Evolutionary conservation across 2,888 invertebrate genomes (phyloP), one percentile per base, ranked within the genome.

Genomic region (Salpingus planirostris): DNA sequence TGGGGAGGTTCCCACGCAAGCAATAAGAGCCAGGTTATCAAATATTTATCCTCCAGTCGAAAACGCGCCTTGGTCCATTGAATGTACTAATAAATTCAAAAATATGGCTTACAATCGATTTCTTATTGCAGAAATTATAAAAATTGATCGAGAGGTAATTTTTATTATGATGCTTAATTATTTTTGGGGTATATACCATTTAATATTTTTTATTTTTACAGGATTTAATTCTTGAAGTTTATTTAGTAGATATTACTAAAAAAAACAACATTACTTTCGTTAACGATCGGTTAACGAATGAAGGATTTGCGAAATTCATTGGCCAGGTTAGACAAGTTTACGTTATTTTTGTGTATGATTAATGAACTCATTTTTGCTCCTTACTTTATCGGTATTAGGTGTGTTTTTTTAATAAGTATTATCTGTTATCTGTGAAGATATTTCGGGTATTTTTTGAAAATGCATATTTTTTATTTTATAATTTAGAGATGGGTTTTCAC

Each of bases 241-340:
- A 67, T 47, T 61, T 76, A 39, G 65, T 69, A 32, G 72, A 76
- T 61, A 72, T 73, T 21, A 49, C 62, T 6, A 26, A 31, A 13
- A 55, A 49, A 2, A 55, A 62, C n/a, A 73, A 75, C 59, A 50
- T 68, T 2, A 29, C 36, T 32, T 67, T 65, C 57, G 51, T 76
- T 40, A 66, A 69, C 54, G 59, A 61, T 36, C 54, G 60, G 40
- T 54, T 77, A 38, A 58, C 73, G 6, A 57, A 64, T 43, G 59
- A 66, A 36, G 70, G 69, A 0, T 64, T 67, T 54, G 76, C 76
- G 1, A 11, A 47, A 7, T 48, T 48, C 33, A 38, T 40, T 3
- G 36, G 48, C 27, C 44, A 60, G 56, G 57, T 59, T 57, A 55
- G 44, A n/a, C n/a, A n/a, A n/a, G n/a, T n/a, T n/a, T n/a, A n/a